These are phyloP conservation scores for Myripristis jacobus DNA, from an alignment of 2,797 vertebrate species.

Conservation along the genomic window DNA sequence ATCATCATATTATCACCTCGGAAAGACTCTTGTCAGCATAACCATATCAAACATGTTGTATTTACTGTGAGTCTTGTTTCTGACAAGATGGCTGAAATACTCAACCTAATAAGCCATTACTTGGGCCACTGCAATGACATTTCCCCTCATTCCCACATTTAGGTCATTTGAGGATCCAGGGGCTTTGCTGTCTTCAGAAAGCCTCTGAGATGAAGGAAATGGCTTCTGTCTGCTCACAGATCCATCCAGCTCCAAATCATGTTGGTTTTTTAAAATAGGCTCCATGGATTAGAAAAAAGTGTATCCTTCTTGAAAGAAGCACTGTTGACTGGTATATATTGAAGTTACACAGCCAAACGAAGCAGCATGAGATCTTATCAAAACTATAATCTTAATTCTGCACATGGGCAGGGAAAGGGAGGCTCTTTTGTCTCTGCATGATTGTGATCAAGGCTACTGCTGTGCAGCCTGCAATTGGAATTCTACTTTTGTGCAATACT, in stretches of 20 bases:
- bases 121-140: slow-evolving; percentile 25
- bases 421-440: slow-evolving; percentile 27
- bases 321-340: slow-evolving; percentile 42
- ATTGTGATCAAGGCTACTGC: slow-evolving; percentile 52
- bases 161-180: slow-evolving; percentile 60
- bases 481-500: slow-evolving; percentile 35
- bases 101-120: slow-evolving; percentile 1
- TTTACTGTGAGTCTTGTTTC: slow-evolving; percentile 13
- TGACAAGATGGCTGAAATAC: slow-evolving; percentile 8
- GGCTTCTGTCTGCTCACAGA: slow-evolving; percentile 61
- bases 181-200: slow-evolving; percentile 61
- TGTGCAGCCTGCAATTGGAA: slow-evolving; percentile 50
- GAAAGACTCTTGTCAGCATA: background rate
- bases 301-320: slow-evolving; percentile 30
- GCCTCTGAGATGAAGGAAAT: slow-evolving; percentile 62
- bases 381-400: slow-evolving; percentile 55
- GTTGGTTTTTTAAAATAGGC: slow-evolving; percentile 15
- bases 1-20: background rate
- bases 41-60: slow-evolving; percentile 8
- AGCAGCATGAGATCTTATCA: slow-evolving; percentile 44
- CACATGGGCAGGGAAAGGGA: slow-evolving; percentile 51
- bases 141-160: slow-evolving; percentile 53
- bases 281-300: slow-evolving; percentile 57
- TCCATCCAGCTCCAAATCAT: slow-evolving; percentile 56
- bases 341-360: slow-evolving; percentile 27